phyloP scores from a whole-genome alignment of 2,888 invertebrate species.

The Brachyptera risi region DNA sequence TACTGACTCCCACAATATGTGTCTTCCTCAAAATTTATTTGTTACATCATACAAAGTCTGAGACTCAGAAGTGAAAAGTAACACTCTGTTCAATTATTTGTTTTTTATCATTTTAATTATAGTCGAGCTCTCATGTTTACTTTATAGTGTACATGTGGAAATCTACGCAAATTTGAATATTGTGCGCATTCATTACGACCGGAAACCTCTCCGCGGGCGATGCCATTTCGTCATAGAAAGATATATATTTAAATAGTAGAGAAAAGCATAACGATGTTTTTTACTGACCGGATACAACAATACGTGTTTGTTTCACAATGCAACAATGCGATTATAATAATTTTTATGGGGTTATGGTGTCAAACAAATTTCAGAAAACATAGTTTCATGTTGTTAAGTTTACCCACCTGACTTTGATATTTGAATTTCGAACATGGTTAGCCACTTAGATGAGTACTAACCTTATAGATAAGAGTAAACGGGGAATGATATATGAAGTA shows the following conservation, averaged over 20 bases:
- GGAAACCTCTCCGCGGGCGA: slow-evolving; percentile 4
- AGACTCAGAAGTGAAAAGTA: no score
- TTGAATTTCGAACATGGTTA: slow-evolving; percentile 10
- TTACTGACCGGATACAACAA: background rate
- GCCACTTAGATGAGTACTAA: background rate
- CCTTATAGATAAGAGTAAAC: background rate
- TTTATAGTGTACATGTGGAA: background rate
- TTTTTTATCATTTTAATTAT: background rate
- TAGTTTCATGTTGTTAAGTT: background rate
- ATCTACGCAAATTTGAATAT: background rate
- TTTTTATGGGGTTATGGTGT: slow-evolving; percentile 18
- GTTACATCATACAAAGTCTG: no score
- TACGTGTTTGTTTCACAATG: slow-evolving; percentile 6
- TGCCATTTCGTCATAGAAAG: background rate
- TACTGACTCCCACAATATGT: no score
- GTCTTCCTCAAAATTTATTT: no score
- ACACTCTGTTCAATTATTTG: no score
- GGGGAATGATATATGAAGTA: background rate
- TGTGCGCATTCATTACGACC: background rate
- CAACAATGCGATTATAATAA: slow-evolving; percentile 16
- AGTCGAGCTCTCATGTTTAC: background rate
- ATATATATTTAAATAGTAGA: background rate
- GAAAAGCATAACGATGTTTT: slow-evolving; percentile 26
- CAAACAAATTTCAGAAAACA: background rate
- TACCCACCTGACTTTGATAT: background rate